Base-by-base conservation (phyloP, 2,888 invertebrate species). In the Sinhomidia bicolor region DNA sequence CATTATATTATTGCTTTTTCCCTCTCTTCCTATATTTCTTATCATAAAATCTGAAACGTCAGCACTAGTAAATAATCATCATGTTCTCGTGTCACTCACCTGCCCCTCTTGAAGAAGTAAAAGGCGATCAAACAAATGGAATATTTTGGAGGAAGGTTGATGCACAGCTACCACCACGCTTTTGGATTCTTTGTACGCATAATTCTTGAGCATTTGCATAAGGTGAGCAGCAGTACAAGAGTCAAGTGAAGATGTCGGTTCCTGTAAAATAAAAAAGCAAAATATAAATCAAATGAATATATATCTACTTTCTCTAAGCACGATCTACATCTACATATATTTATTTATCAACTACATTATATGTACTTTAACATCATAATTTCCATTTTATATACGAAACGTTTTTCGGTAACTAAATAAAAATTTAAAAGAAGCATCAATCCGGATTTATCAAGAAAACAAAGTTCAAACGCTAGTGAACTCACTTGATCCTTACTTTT, bases 171-270 rank as follows among this genome's bases (percentile, higher is more conserved):
- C 95, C 80, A 97, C 96, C 80, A 97, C 96, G 6, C 96, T 96
- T 94, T 97, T 97, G 91, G 96, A 96, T 93, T 96, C 96, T 91
- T 96, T 95, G 90, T 95, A 95, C 0, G 97, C 96, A 93, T 96
- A 96, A 88, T 95, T 94, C 93, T 96, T 96, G 92, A 97, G 94
- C 89, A 96, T 96, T 91, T 95, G 94, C 95, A 97, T 96, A 90
- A 97, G 93, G 91, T 95, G 95, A 93, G 95, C 95, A 26, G 97
- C 97, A 90, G 96, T 96, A 93, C 96, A 96, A 44, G 97, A 97
- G 93, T 97, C 97, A 92, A 97, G 94, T 41, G 97, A 97, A 54
- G 97, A 96, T 20, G 97, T 97, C 12, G 97, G 97, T 93, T 97
- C 97, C 97, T 97, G 93, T 26, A 3, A 9, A 71, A 44, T 2